These are phyloP conservation scores for Lasaia peninsularis DNA, from an alignment of 1,140 invertebrate genomes.

Conservation along the genomic window DNA sequence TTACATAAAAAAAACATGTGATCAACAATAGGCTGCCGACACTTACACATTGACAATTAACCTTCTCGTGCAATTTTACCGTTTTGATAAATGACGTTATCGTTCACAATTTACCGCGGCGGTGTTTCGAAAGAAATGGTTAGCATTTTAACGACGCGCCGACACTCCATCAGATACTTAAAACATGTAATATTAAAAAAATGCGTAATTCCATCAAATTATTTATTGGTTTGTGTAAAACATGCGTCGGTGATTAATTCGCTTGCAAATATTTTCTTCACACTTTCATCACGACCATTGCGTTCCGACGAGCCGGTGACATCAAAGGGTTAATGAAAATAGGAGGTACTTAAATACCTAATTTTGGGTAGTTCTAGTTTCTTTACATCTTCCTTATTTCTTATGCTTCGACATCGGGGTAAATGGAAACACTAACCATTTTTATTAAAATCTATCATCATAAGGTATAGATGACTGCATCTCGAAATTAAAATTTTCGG, in stretches of 20 bases:
- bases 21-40: neutral
- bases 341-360: no score
- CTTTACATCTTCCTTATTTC: no score
- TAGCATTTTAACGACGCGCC: slow-evolving; percentile 5
- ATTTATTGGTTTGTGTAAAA: slow-evolving; percentile 4
- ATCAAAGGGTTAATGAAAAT: neutral
- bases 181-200: neutral
- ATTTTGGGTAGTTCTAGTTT: no score
- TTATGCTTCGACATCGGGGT: no score
- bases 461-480: no score
- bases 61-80: slow-evolving; percentile 1
- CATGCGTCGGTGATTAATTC: neutral
- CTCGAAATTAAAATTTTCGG: no score
- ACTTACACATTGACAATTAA: neutral
- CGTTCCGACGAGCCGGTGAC: neutral
- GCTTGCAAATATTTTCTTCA: neutral
- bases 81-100: slow-evolving; percentile 7
- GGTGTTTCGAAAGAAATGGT: slow-evolving; percentile 9
- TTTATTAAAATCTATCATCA: no score
- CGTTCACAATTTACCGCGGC: neutral
- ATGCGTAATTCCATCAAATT: slow-evolving; percentile 1
- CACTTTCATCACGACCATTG: neutral
- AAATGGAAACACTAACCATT: no score
- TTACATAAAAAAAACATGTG: neutral
- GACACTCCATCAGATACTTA: slow-evolving; percentile 8